phyloP scores from a whole-genome alignment of 2,888 invertebrate species.

The Ellobium chinense region DNA sequence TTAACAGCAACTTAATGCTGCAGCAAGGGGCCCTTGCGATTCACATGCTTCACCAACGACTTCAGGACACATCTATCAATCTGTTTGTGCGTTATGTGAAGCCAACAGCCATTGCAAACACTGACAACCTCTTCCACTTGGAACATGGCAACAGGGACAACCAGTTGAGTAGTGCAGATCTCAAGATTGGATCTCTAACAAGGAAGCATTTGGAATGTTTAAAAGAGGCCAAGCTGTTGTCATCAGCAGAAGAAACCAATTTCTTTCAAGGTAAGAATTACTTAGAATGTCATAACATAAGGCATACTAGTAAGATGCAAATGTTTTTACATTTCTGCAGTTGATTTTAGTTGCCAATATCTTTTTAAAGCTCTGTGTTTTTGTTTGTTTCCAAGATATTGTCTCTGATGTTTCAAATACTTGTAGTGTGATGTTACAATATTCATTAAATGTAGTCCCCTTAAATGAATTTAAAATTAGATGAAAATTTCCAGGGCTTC shows the following conservation, averaged over 20 bases:
- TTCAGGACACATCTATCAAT: neutral
- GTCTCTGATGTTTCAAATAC: too few relatives aligned
- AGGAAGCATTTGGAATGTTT: neutral
- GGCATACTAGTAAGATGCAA: neutral
- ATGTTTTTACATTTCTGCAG: neutral
- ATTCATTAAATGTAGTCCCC: too few relatives aligned
- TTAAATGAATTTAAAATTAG: neutral
- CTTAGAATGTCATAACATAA: neutral
- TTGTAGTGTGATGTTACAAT: too few relatives aligned
- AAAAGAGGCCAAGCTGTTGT: neutral
- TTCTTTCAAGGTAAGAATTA: conserved; percentile 2
- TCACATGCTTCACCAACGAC: neutral
- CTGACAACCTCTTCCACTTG: neutral
- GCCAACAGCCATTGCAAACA: neutral
- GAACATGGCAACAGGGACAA: neutral
- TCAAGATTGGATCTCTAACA: neutral
- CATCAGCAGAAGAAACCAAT: conserved; percentile 11
- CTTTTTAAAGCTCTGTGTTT: too few relatives aligned
- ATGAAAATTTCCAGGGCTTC: neutral
- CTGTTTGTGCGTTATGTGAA: conserved; percentile 2
- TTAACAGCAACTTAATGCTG: neutral
- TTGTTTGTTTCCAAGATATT: too few relatives aligned
- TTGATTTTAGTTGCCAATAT: neutral
- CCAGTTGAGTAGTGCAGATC: neutral
- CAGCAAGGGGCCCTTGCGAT: neutral